phyloP scores from a whole-genome alignment of 2,797 vertebrate species.

The Melanotaenia boesemani region DNA sequence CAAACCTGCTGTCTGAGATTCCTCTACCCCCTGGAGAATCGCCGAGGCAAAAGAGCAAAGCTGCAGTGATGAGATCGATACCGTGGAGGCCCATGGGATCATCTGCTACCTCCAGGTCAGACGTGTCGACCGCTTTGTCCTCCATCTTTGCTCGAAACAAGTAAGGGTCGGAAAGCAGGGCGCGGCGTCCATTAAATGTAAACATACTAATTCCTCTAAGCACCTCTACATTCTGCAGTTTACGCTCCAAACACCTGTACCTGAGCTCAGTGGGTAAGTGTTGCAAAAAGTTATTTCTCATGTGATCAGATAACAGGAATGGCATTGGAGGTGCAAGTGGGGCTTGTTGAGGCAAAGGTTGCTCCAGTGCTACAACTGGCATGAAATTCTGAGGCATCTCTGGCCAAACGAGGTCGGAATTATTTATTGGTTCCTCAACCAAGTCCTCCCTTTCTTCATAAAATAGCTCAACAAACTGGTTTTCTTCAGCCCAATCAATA shows the following conservation, averaged over 20 bases:
- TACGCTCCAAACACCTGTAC: conserved; percentile 87
- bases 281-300: conserved; percentile 87
- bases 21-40: conserved; percentile 96
- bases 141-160: conserved; percentile 91
- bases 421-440: conserved; percentile 52
- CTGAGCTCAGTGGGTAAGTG: conserved; percentile 85
- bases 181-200: conserved; percentile 87
- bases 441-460: conserved; percentile 76
- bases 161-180: conserved; percentile 88
- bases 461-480: conserved; percentile 86
- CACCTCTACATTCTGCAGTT: conserved; percentile 88
- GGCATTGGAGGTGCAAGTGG: conserved; percentile 73
- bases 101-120: conserved; percentile 93
- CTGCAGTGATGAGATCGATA: conserved; percentile 98
- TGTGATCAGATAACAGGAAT: conserved; percentile 80
- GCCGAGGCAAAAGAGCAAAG: conserved; percentile 95
- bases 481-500: conserved; percentile 82
- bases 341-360: conserved; percentile 74
- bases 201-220: conserved; percentile 89
- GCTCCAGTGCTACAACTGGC: conserved; percentile 79
- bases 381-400: conserved; percentile 82
- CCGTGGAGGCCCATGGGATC: conserved; percentile 98
- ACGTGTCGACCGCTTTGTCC: conserved; percentile 98
- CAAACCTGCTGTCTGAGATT: conserved; percentile 96
- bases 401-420: conserved; percentile 63